Base-by-base conservation (phyloP, 2,797 vertebrate genomes). In the Lutjanus argentimaculatus region DNA sequence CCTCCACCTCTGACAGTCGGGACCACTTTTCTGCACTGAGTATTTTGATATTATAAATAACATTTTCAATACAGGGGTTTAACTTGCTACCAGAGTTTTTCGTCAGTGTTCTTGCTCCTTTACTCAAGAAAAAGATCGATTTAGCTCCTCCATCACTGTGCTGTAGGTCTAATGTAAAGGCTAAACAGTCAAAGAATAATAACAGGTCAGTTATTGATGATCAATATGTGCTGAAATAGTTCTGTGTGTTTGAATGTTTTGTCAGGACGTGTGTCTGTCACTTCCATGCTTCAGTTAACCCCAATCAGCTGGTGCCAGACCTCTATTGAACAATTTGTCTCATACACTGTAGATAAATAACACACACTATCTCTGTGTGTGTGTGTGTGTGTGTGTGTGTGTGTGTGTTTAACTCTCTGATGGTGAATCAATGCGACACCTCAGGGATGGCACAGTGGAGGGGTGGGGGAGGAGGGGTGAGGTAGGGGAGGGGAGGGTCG, bases 361-460 rank as follows among this genome's bases (percentile, higher is more conserved):
- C 71, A 69, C 80, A 66, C 79, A 53, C 79, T 36, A 43, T 68
- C 55, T 76, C 25, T 51, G 19, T 13, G 14, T 17, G 6, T 52
- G 6, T 57, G 74, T 51, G 61, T 57, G 53, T 16, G n/a, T 46
- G 59, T 52, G 52, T 65, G 56, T 48, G 64, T 78, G 85, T 79
- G 76, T 67, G 89, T 85, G 93, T 96, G 96, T 96, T 96, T 96
- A 97, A 96, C 95, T 95, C 95, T 95, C 92, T 96, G 97, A 97
- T 96, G 96, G 94, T 96, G 96, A 97, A 98, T 98, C 97, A 97
- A 98, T 98, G 97, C 94, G 96, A 97, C 97, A 97, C 97, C 97
- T 97, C 96, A 74, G 96, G 91, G 91, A 90, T 89, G 92, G 88
- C 87, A 89, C 85, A 45, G 79, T 43, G 79, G 94, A 96, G 95